Percentiles rank a stretch among this genome's conserved stretches.
phyloP scores from a whole-genome alignment of 1,140 invertebrate genomes.

The Drosophila tani region DNA sequence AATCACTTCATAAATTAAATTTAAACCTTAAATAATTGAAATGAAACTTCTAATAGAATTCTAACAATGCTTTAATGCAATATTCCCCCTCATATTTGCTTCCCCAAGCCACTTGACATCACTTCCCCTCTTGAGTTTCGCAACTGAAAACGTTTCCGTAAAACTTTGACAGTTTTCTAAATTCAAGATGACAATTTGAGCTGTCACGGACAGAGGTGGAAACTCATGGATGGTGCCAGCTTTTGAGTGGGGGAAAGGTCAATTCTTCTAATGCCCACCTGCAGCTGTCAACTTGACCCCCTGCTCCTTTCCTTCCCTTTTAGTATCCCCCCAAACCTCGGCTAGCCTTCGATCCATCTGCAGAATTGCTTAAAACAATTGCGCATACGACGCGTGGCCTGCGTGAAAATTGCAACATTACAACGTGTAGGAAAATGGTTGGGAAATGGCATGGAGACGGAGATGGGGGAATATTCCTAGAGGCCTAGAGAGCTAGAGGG shows the following conservation, averaged over 20 bases:
- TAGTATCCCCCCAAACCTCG: background rate
- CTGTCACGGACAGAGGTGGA: conserved; percentile 66
- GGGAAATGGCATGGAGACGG: no score
- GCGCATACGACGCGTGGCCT: conserved; percentile 77
- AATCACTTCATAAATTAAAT: no score
- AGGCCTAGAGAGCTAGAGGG: background rate
- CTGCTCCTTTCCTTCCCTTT: background rate
- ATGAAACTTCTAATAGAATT: background rate
- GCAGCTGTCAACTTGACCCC: conserved; percentile 27
- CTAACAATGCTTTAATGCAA: background rate
- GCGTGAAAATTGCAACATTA: conserved; percentile 84
- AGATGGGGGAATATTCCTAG: background rate
- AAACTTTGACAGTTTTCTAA: conserved; percentile 61
- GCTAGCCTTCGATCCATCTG: conserved; percentile 8
- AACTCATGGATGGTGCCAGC: background rate
- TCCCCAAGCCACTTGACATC: background rate
- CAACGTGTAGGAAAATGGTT: conserved; percentile 47
- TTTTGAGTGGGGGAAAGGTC: conserved; percentile 10
- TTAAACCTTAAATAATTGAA: background rate
- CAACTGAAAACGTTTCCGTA: conserved; percentile 32
- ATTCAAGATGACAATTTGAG: conserved; percentile 79
- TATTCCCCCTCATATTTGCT: background rate
- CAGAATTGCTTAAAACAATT: conserved; percentile 73
- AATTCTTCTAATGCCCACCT: conserved; percentile 35
- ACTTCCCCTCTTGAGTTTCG: background rate